Conservation (phyloP, 2,797 vertebrate species). For the Etheostoma nigrum region DNA sequence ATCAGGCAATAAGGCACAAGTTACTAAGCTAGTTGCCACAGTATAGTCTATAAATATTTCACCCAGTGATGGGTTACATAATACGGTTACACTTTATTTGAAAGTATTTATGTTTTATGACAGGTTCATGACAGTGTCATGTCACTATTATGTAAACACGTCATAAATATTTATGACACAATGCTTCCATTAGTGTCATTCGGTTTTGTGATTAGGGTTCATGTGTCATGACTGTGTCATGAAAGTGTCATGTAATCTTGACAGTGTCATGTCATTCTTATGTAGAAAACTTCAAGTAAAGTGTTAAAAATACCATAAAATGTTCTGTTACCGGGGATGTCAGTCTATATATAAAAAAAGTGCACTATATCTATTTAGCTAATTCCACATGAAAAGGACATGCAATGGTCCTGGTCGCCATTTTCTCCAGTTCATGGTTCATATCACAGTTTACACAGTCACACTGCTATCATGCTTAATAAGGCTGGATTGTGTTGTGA, state of each 20-base stretch:
- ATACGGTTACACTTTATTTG: too few species aligned
- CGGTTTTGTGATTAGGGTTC: too few species aligned
- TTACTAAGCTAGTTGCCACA: neutral
- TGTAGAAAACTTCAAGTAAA: too few species aligned
- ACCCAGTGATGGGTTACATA: neutral
- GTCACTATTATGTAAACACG: too few species aligned
- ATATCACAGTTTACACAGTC: slow-evolving; percentile 46
- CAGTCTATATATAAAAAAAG: too few species aligned
- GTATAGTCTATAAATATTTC: neutral
- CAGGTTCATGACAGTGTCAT: too few species aligned
- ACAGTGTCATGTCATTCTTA: too few species aligned
- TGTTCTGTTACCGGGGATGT: neutral
- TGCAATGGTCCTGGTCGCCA: neutral
- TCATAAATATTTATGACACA: too few species aligned
- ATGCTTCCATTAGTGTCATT: too few species aligned
- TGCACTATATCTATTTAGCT: neutral
- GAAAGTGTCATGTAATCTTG: too few species aligned
- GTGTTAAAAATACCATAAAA: neutral
- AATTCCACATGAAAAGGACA: neutral
- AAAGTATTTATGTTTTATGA: too few species aligned
- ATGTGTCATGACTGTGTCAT: too few species aligned
- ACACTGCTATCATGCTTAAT: slow-evolving; percentile 31
- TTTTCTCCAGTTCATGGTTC: slow-evolving; percentile 22
- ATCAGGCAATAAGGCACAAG: neutral
- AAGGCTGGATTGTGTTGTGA: slow-evolving; percentile 53